Evolutionary conservation across 2,888 invertebrate genomes (phyloP), one percentile per base, ranked within the genome.

Genomic region (Agapostemon virescens): DNA sequence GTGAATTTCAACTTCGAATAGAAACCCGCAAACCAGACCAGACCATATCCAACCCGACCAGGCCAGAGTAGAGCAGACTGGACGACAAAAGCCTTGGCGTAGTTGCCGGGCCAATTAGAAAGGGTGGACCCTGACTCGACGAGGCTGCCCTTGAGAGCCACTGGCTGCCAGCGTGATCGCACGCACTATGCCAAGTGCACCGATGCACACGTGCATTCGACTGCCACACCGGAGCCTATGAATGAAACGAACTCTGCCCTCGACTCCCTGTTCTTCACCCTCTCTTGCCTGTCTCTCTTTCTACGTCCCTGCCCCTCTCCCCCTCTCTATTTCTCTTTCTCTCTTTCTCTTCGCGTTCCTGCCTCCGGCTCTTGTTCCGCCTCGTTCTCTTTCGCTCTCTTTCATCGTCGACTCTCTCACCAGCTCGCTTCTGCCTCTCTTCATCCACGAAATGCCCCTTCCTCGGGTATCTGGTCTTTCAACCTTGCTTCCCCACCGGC

Each of bases 211-310:
- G 72, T 71, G 66, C 63, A 61, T 26, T 74, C 72, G 69, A 55
- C 20, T 20, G 69, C 79, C 79, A 55, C 70, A 82, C 83, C 71
- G 61, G 79, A 77, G 69, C 20, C 36, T 74, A 88, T 88, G 86
- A 88, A 88, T 87, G 87, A 81, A 87, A 79, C 78, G 80, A 85
- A 83, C 83, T 85, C 77, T 86, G 83, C 74, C 81, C 82, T 85
- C 61, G 63, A 23, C 26, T 55, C 13, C 52, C 13, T 52, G n/a
- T 52, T 52, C 52, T n/a, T 23, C 52, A 23, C 15, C 23, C 23
- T 55, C 52, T 55, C 52, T 26, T 1, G 4, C 52, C 52, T 13
- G 11, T 52, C 23, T 23, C 52, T 23, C 11, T 23, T 1, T 4
- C n/a, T n/a, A n/a, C n/a, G n/a, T n/a, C n/a, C n/a, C n/a, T n/a